A percentile compares a stretch with the other conserved stretches of the same genome.
Evolutionary conservation across 2,888 invertebrate species (phyloP).

Genomic region (Gortyna flavago): DNA sequence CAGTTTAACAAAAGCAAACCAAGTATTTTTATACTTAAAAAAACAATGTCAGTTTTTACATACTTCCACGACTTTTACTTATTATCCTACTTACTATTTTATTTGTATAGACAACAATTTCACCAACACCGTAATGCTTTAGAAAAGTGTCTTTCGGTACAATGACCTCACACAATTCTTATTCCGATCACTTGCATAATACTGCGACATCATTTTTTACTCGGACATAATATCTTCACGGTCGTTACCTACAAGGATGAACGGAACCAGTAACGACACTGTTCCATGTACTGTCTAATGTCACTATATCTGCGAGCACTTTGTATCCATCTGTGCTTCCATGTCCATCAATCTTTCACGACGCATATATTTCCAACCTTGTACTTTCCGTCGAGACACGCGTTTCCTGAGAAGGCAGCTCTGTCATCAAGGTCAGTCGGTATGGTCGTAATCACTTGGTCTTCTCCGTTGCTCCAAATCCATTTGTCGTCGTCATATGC

Average conservation of each 20-base stretch:
- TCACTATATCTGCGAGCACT: constrained; percentile 1
- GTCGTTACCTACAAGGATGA: not conserved
- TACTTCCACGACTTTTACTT: not conserved
- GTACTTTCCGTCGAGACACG: constrained; percentile 45
- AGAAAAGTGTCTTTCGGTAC: constrained; percentile 11
- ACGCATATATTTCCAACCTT: constrained; percentile 42
- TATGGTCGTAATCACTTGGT: constrained; percentile 14
- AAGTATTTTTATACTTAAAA: not conserved
- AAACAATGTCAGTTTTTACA: not conserved
- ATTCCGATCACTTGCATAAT: constrained; percentile 56
- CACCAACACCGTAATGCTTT: not conserved
- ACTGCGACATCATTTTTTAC: constrained; percentile 26
- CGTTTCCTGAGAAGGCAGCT: constrained; percentile 51
- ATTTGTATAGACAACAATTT: not conserved
- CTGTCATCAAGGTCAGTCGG: constrained; percentile 40
- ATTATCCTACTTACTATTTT: not conserved
- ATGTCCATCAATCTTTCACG: constrained; percentile 27
- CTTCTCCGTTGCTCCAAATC: constrained; percentile 56
- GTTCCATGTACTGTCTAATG: not conserved
- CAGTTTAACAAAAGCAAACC: constrained; percentile 3
- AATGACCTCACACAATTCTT: constrained; percentile 40
- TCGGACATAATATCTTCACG: constrained; percentile 22
- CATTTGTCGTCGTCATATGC: constrained; percentile 46
- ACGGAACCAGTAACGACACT: not conserved
- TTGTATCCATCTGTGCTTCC: not conserved